Evolutionary conservation across 2,797 vertebrate genomes (phyloP), one percentile per base, ranked within the genome.

Genomic region (Sphaeramia orbicularis): DNA sequence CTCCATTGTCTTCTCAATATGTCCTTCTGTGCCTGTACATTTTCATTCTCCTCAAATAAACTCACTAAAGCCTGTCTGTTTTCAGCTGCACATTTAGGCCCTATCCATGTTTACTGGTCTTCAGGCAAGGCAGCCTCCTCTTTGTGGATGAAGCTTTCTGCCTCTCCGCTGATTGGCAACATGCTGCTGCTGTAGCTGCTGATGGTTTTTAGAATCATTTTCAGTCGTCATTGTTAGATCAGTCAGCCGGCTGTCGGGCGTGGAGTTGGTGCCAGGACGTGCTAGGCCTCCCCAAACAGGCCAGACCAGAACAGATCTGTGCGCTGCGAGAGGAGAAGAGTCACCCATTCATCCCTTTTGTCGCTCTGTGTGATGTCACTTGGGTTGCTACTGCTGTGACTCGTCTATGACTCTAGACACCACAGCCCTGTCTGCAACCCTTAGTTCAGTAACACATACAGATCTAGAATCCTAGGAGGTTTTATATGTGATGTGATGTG

Each of bases 41-140:
- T 32, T 32, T 32, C 7, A 32, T 32, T 32, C 30, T 7, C 37
- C 36, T 55, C 37, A 13, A 14, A 7, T 21, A 11, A 18, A 21
- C 59, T 32, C 60, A 45, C 60, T 79, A 64, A 80, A 80, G 56
- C 49, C 65, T 60, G 32, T 37, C 50, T 45, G 76, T 76, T 83
- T 75, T 74, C 36, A 53, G 65, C 64, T 37, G 79, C 12, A 54
- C 54, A 49, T 79, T 55, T 41, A 60, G 30, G 30, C 7, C 30
- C 30, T 32, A 32, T 32, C 7, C 30, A 8, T 32, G 30, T 32
- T 32, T 32, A 32, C 30, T 32, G 30, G 30, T 32, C 30, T 32
- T 8, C 30, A 32, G 30, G 7, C 30, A 30, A 7, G 30, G 30
- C 30, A 32, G 43, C 43, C 55, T 24, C 42, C 49, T 73, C 67